Evolutionary conservation across 2,797 vertebrate species (phyloP).

Genomic region (Serranus cabrilla): DNA sequence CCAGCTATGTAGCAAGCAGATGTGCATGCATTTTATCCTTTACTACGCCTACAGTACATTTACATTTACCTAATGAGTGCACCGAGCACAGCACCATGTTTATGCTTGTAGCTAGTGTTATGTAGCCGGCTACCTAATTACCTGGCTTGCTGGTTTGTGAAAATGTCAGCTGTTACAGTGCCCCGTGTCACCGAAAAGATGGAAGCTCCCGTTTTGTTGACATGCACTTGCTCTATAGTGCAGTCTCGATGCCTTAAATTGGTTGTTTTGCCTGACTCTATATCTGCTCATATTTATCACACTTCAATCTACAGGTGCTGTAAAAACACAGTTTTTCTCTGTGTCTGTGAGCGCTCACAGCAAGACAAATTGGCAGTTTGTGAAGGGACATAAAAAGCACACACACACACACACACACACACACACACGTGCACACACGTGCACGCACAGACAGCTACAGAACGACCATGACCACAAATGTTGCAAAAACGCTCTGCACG

Average conservation of each 20-base stretch:
- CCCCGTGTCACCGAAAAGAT: conserved; percentile 56
- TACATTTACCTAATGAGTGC: conserved; percentile 77
- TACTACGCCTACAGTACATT: conserved; percentile 68
- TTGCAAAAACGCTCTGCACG: conserved; percentile 6
- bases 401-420: background rate
- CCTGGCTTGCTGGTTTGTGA: conserved; percentile 83
- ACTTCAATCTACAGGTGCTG: conserved; percentile 49
- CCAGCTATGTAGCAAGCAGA: conserved; percentile 64
- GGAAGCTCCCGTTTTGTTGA: conserved; percentile 42
- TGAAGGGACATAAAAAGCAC: conserved; percentile 32
- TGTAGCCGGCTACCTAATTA: conserved; percentile 78
- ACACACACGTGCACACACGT: too few relatives aligned
- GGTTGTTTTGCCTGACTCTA: conserved; percentile 31
- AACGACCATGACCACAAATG: conserved; percentile 11
- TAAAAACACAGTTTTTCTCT: conserved; percentile 27
- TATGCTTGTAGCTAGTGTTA: conserved; percentile 75
- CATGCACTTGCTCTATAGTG: conserved; percentile 31
- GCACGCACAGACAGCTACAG: conserved; percentile 3
- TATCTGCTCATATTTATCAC: conserved; percentile 56
- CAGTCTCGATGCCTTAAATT: conserved; percentile 50
- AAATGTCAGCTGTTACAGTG: conserved; percentile 78
- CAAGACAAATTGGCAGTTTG: conserved; percentile 58
- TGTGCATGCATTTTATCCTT: conserved; percentile 62
- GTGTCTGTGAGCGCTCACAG: conserved; percentile 34
- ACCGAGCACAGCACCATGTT: conserved; percentile 63